Base-by-base conservation (phyloP, 2,888 invertebrate species). In the Eulithis testata region DNA sequence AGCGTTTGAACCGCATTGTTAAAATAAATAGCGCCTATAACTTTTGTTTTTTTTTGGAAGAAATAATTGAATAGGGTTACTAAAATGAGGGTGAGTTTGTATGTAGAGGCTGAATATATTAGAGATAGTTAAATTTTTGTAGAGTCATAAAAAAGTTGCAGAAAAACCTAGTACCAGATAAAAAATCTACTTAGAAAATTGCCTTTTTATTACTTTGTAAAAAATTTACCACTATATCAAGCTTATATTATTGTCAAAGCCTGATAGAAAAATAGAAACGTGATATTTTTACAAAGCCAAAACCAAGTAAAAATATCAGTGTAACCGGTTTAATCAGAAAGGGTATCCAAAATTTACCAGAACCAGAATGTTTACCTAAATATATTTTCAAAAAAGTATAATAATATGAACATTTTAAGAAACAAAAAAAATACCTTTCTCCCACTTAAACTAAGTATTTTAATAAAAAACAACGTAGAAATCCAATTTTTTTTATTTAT, bases 251-350 rank as follows among this genome's bases (percentile, higher is more conserved):
- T 62, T 56, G 50, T 62, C 51, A 50, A 50, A 58, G 27, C 9
- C 58, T 40, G 27, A 59, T 51, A 59, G 58, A 59, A 59, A 44
- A 59, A 59, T 45, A 58, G 64, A 59, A 68, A 71, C 73, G 73
- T 73, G 73, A 70, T 69, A 65, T 70, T 73, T 70, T 73, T 73
- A 68, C 71, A 60, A 69, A 73, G 58, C 55, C 60, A 50, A 53
- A 54, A 43, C 21, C 31, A 54, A 36, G 53, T 63, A 54, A 54
- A 62, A 65, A 64, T 71, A 68, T 70, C 66, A 68, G 66, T 71
- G 65, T 53, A 70, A 58, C 64, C 68, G 58, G 70, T 73, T 71
- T 70, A 67, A 70, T 67, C 65, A 61, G 52, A 58, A 63, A 66
- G 71, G 70, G 67, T 69, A 68, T 65, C 69, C 69, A 68, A n/a